Percentiles rank a stretch among this genome's conserved stretches.
Evolutionary conservation across 2,888 invertebrate species (phyloP).

Genomic region (Acrobeloides nanus): DNA sequence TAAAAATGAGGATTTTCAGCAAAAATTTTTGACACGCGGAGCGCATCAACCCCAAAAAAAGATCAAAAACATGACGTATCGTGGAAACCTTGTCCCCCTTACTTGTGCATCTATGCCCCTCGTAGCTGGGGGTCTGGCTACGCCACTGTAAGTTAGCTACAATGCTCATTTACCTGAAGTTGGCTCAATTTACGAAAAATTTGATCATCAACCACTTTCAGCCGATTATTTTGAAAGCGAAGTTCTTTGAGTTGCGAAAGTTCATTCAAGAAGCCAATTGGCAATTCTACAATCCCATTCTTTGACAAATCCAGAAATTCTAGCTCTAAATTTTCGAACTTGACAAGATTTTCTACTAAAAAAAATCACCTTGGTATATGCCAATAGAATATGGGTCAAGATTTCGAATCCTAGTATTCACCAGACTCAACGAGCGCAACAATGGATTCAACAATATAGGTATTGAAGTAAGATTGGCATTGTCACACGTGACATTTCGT

Average conservation of each 20-base stretch:
- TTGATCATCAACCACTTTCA: slow-evolving; percentile 2
- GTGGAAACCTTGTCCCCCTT: no score
- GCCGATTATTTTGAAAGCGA: slow-evolving; percentile 4
- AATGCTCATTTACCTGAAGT: slow-evolving; percentile 9
- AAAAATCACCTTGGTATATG: slow-evolving; percentile 7
- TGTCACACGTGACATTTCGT: slow-evolving; percentile 14
- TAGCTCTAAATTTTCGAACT: slow-evolving; percentile 5
- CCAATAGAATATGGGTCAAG: slow-evolving; percentile 14
- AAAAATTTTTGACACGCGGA: no score
- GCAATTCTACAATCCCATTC: slow-evolving; percentile 18
- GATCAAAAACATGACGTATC: no score
- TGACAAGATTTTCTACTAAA: no score
- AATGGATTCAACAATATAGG: slow-evolving; percentile 12
- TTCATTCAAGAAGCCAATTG: slow-evolving; percentile 16
- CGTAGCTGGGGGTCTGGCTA: no score
- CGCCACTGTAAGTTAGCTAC: no score
- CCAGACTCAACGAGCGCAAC: slow-evolving; percentile 9
- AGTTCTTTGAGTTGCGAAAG: slow-evolving; percentile 11
- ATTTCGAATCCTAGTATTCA: slow-evolving; percentile 4
- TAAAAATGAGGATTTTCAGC: no score
- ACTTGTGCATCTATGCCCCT: no score
- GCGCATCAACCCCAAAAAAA: no score
- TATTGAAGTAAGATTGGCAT: slow-evolving; percentile 10
- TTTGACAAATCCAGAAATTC: slow-evolving; percentile 13
- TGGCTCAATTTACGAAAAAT: slow-evolving; percentile 4